A percentile compares a stretch with the other conserved stretches of the same genome.
Conservation (phyloP, 2,797 vertebrate species). For the Hypotaenidia okinawae region DNA sequence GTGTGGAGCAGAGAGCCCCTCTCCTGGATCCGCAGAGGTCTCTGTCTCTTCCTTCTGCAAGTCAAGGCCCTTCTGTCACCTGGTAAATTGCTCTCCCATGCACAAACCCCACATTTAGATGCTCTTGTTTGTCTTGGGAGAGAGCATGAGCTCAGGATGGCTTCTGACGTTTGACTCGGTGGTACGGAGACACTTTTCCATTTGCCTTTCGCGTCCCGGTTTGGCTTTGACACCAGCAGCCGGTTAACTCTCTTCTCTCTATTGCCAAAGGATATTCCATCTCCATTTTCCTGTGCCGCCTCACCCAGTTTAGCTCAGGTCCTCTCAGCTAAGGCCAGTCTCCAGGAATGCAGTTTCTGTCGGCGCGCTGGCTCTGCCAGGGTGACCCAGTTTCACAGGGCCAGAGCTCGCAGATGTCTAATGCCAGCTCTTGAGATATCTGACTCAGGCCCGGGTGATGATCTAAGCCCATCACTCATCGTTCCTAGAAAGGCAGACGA, state of each 20-base stretch:
- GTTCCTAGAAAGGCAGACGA: background rate
- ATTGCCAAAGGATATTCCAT: background rate
- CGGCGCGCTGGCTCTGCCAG: fast-evolving
- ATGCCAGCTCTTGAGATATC: background rate
- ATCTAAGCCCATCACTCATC: constrained; percentile 23
- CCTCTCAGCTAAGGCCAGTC: background rate
- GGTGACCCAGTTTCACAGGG: background rate
- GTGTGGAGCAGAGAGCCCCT: background rate
- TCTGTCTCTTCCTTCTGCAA: background rate
- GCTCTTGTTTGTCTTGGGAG: background rate
- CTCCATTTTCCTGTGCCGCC: background rate
- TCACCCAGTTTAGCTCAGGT: background rate
- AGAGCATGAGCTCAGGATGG: background rate
- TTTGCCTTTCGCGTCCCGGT: background rate
- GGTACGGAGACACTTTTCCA: background rate
- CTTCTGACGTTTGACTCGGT: background rate
- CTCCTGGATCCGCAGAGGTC: background rate
- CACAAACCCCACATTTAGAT: background rate
- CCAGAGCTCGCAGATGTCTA: background rate
- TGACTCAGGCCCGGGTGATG: background rate
- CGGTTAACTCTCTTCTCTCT: background rate
- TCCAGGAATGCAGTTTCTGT: background rate
- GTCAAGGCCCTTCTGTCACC: background rate
- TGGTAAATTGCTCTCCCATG: background rate
- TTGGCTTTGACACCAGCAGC: background rate